Evolutionary conservation across 2,113 vertebrate species (phyloP).

Genomic region (Nettapus auritus): DNA sequence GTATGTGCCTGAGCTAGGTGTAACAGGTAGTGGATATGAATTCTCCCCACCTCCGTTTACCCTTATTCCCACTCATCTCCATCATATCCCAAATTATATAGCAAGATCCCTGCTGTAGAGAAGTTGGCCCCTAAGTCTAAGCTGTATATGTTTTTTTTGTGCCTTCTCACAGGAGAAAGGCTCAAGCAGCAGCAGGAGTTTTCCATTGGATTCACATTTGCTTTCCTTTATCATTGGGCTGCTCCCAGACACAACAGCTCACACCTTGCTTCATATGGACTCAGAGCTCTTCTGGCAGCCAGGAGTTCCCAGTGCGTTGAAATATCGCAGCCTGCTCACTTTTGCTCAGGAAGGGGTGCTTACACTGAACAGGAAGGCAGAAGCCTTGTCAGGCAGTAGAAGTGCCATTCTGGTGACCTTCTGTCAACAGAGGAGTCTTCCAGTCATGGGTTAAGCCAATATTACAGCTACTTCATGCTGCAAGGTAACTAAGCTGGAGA

Average conservation of each 20-base stretch:
- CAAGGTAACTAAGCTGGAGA: background rate
- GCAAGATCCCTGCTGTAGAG: background rate
- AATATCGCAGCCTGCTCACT: background rate
- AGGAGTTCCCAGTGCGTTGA: background rate
- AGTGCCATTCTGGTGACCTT: background rate
- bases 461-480: background rate
- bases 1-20: background rate
- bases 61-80: background rate
- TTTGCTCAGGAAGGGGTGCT: background rate
- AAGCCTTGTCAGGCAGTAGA: background rate
- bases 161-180: background rate
- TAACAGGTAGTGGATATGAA: background rate
- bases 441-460: conserved; percentile 38
- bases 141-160: background rate
- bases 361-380: background rate
- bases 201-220: background rate
- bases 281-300: background rate
- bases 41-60: background rate
- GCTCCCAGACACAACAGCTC: background rate
- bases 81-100: background rate
- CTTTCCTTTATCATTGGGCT: background rate
- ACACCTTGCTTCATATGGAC: background rate
- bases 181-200: background rate
- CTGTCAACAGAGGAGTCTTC: conserved; percentile 36
- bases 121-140: background rate